Base-by-base conservation (phyloP, 2,113 vertebrate genomes). In the Ceratotherium simum region DNA sequence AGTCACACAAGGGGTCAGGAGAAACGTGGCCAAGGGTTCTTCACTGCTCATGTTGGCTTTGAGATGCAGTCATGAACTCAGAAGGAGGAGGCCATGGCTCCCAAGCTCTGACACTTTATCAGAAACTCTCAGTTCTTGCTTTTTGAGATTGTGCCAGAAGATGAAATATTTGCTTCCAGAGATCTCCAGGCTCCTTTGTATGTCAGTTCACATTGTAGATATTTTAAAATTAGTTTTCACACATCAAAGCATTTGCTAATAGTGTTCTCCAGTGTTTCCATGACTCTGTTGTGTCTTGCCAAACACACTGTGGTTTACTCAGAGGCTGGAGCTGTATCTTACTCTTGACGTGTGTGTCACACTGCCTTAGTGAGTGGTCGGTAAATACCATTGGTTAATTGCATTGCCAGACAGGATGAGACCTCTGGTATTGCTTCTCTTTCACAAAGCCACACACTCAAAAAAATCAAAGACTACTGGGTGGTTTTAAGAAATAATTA, bases 191-290 rank as follows among this genome's bases (percentile, higher is more conserved):
- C 58, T 72, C 36, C 39, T 46, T 95, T 56, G 6, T 46, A 42
- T 72, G 42, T 90, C 69, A 31, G 2, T 90, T 92, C 64, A 96
- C 29, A 48, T 31, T 64, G 23, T 21, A 69, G 96, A 56, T 90
- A 93, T 36, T 97, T 93, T 95, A 85, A 84, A 42, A 65, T 90
- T 96, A 64, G 36, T 92, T 96, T 95, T 95, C 36, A 76, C 23
- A 73, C 86, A 87, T 94, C 95, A 90, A 25, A 97, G 42, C 48
- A 95, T 97, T 70, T 75, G 69, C 42, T 83, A 33, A 78, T 65
- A 90, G 73, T 51, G 48, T 73, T 96, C 42, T 93, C 21, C 33
- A 65, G 21, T 90, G 39, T 98, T 96, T 97, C 92, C 72, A 36
- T 91, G 84, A 69, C 39, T 89, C 62, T 58, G 25, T 87, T 87